Percentiles rank a stretch among this genome's conserved stretches.
phyloP scores from a whole-genome alignment of 2,888 invertebrate genomes.

The Tetramorium bicarinatum region DNA sequence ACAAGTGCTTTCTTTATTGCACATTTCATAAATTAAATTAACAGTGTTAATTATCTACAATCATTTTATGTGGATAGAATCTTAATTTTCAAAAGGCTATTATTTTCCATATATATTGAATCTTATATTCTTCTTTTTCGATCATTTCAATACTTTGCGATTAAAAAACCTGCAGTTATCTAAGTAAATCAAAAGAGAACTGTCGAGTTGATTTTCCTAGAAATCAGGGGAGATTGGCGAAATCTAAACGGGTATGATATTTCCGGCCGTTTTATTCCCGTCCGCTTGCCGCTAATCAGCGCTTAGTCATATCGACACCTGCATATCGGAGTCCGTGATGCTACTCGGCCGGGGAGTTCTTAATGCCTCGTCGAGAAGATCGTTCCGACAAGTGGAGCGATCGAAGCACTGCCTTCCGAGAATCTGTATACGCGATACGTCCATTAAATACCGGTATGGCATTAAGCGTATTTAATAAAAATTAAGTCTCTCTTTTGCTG shows the following conservation, averaged over 20 bases:
- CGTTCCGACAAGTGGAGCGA: constrained; percentile 60
- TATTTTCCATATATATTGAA: not conserved
- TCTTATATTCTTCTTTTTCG: not conserved
- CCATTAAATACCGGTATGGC: constrained; percentile 80
- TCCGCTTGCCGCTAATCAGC: constrained; percentile 62
- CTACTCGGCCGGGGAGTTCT: constrained; percentile 51
- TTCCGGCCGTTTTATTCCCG: constrained; percentile 61
- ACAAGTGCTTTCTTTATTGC: constrained; percentile 12
- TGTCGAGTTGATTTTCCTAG: constrained; percentile 21
- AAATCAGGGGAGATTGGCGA: constrained; percentile 25
- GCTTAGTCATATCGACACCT: constrained; percentile 70
- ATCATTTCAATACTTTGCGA: constrained; percentile 4
- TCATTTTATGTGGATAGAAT: not conserved
- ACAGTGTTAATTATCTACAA: not conserved
- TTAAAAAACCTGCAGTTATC: not conserved
- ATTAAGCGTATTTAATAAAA: constrained; percentile 82
- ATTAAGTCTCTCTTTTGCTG: constrained; percentile 71
- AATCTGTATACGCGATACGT: constrained; percentile 79
- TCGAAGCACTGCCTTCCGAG: constrained; percentile 70
- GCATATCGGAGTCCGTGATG: constrained; percentile 62
- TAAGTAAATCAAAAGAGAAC: constrained; percentile 26
- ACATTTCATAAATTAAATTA: constrained; percentile 31
- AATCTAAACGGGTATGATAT: constrained; percentile 44
- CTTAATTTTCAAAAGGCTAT: not conserved
- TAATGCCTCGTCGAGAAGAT: constrained; percentile 53